Evolutionary conservation across 2,113 vertebrate genomes (phyloP).

Genomic region (Megaceryle torquata): DNA sequence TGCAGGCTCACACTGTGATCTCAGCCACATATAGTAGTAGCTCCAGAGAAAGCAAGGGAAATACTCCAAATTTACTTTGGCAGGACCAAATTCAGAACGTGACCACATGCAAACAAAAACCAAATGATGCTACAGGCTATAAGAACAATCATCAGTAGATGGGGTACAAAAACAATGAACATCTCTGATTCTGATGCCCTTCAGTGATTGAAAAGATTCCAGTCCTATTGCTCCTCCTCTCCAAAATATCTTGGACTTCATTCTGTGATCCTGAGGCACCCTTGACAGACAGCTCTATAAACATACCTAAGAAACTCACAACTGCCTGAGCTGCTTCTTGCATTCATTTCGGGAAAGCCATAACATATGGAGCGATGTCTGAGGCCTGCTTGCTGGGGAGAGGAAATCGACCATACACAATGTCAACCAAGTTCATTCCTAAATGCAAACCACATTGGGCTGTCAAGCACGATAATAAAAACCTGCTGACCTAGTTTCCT

Average conservation of each 20-base stretch:
- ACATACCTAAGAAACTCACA: not conserved
- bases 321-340: not conserved
- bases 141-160: not conserved
- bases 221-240: not conserved
- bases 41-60: not conserved
- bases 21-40: not conserved
- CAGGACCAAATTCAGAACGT: not conserved
- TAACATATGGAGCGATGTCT: not conserved
- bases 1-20: not conserved
- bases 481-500: slow-evolving; percentile 69
- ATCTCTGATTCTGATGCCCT: not conserved
- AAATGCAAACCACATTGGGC: slow-evolving; percentile 57
- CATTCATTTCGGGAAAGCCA: not conserved
- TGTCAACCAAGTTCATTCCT: slow-evolving; percentile 40
- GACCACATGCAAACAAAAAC: not conserved
- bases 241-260: not conserved
- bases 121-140: not conserved
- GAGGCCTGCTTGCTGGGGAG: slow-evolving; percentile 48
- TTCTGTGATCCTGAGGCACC: not conserved
- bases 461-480: slow-evolving; percentile 58
- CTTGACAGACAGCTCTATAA: not conserved
- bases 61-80: not conserved
- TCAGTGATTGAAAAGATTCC: slow-evolving; percentile 4
- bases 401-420: slow-evolving; percentile 19
- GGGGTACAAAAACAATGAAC: not conserved